phyloP scores from a whole-genome alignment of 2,113 vertebrate species.

The Acanthisitta chloris region DNA sequence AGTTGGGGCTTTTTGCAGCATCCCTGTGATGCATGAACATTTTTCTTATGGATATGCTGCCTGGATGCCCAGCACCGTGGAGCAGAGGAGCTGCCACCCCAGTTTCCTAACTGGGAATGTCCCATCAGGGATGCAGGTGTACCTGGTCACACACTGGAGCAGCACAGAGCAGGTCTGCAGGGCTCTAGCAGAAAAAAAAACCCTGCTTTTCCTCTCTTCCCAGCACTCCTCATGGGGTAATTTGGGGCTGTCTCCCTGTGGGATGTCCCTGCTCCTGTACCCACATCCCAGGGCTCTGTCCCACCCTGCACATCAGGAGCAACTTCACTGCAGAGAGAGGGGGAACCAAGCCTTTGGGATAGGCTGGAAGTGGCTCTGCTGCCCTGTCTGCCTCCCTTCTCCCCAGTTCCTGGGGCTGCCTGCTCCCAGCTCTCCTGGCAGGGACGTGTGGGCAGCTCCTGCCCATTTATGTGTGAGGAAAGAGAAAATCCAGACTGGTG shows the following conservation, averaged over 20 bases:
- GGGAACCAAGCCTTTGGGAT: neutral
- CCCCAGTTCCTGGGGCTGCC: neutral
- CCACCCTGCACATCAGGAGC: neutral
- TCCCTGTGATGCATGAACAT: fast-evolving
- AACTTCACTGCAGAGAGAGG: neutral
- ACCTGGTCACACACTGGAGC: neutral
- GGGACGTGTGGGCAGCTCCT: neutral
- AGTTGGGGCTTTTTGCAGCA: neutral
- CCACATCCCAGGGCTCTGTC: neutral
- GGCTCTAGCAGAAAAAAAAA: neutral
- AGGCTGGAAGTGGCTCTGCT: neutral
- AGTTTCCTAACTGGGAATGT: neutral
- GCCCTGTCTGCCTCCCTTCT: neutral
- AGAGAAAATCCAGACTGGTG: constrained; percentile 35
- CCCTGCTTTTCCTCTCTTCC: neutral
- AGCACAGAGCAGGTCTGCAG: neutral
- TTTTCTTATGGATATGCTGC: neutral
- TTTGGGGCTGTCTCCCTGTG: fast-evolving
- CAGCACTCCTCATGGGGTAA: fast-evolving
- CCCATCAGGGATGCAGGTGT: neutral
- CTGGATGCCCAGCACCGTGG: fast-evolving
- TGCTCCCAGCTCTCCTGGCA: neutral
- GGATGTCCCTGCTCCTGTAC: neutral
- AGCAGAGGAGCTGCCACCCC: neutral
- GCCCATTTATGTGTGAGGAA: constrained; percentile 34